Conservation (phyloP, 2,113 vertebrate species). For the Alaudala cheleensis region DNA sequence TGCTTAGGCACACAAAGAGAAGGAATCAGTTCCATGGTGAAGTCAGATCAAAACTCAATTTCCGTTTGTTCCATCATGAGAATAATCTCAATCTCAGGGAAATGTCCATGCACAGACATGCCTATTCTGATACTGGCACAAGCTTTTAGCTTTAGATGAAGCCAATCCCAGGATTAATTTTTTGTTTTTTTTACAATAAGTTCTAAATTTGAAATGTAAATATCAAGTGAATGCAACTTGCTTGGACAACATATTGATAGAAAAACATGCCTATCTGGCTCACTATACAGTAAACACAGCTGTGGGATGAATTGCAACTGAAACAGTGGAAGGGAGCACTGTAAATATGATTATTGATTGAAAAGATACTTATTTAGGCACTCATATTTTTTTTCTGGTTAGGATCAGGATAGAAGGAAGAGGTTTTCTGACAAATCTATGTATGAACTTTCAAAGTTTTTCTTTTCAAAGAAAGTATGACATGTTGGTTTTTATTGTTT, state of each 20-base stretch:
- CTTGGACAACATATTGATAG: not conserved
- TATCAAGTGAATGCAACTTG: not conserved
- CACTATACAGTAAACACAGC: not conserved
- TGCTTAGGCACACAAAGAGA: not conserved
- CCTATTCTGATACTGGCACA: not conserved
- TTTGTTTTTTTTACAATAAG: not conserved
- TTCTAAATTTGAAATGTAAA: not conserved
- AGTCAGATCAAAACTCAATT: not conserved
- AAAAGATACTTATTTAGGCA: not conserved
- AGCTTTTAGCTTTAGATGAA: not conserved
- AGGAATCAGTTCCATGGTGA: not conserved
- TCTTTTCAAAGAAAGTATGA: not conserved
- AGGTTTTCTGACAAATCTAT: not conserved
- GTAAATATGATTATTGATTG: not conserved
- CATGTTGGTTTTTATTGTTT: not conserved
- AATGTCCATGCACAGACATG: not conserved
- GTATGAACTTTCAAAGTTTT: not conserved
- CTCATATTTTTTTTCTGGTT: not conserved
- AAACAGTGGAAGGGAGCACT: not conserved
- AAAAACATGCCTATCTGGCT: not conserved
- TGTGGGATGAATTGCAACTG: not conserved
- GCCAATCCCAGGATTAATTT: not conserved
- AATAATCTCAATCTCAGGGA: not conserved
- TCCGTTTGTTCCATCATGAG: not conserved
- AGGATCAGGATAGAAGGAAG: not conserved